Evolutionary conservation across 2,888 invertebrate genomes (phyloP), one percentile per base, ranked within the genome.

Genomic region (Sympetrum striolatum): DNA sequence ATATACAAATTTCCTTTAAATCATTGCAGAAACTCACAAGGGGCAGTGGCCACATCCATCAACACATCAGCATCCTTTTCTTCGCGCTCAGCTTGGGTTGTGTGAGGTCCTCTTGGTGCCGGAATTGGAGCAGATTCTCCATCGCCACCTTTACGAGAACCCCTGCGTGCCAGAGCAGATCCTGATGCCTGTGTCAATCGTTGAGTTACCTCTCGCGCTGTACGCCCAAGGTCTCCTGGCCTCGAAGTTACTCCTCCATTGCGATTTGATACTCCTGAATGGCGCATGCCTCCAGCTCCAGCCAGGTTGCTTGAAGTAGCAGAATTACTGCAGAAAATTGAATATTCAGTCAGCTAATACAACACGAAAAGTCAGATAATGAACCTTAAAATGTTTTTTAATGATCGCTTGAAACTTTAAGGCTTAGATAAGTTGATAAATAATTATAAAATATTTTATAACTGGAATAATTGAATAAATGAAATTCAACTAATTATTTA

Each of bases 1-100:
- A n/a, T n/a, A n/a, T n/a, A n/a, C n/a, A n/a, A n/a, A n/a, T n/a
- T n/a, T n/a, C n/a, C n/a, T n/a, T n/a, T n/a, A n/a, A n/a, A n/a
- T 90, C 10, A 44, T 10, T 44, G 0, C 44, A 44, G 10, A 35
- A 90, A 93, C 94, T 94, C 93, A 95, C 95, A 93, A 92, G 95
- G 94, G 90, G 94, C 94, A 92, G 94, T 94, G 91, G 94, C 93
- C 91, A 95, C 93, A 92, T 95, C 94, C 90, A 94, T 93, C 91
- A 94, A 94, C 22, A 93, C 93, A 92, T 94, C 94, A 92, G 94
- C 94, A 60, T 93, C 93, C 90, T 94, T 94, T 91, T 94, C 92
- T 90, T 94, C 94, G 93, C 93, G 82, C 31, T 94, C 94, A 81
- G 94, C 92, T 90, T 92, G 92, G 48, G 92, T 92, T 91, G 93